These are phyloP conservation scores for Neolamprologus sp. DNA, from an alignment of 2,113 vertebrate species.

Conservation along the genomic window DNA sequence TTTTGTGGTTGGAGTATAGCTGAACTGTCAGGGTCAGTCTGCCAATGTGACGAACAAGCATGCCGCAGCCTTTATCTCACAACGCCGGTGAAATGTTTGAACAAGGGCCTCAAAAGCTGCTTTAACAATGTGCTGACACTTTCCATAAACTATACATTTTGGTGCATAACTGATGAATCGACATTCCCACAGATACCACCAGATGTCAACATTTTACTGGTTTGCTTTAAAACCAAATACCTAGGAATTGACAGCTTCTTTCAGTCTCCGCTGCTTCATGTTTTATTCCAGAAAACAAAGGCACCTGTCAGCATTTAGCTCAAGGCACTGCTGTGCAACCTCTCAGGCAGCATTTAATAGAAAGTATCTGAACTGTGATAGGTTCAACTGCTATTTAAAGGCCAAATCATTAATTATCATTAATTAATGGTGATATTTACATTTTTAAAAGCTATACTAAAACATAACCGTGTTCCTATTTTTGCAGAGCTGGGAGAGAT, in stretches of 20 bases:
- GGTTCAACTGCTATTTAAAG: not conserved
- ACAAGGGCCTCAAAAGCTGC: not conserved
- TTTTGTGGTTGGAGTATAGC: not conserved
- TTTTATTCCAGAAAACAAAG: not conserved
- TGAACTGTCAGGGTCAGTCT: not conserved
- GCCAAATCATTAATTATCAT: not conserved
- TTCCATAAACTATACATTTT: not conserved
- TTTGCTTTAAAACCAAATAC: not conserved
- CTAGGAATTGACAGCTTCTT: not conserved
- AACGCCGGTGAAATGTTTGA: not conserved
- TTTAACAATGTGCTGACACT: not conserved
- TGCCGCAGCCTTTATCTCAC: not conserved
- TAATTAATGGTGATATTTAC: not conserved
- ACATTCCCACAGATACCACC: not conserved
- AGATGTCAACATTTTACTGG: not conserved
- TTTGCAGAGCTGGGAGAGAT: not conserved
- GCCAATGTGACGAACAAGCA: not conserved
- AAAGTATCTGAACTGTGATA: not conserved
- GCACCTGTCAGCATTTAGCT: not conserved
- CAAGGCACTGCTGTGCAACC: not conserved
- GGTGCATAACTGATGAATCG: not conserved
- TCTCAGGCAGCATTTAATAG: fast-evolving
- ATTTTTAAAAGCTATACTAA: not conserved
- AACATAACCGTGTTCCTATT: not conserved
- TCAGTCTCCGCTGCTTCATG: not conserved